These are phyloP conservation scores for Biston stratarius DNA, from an alignment of 2,888 invertebrate genomes.

Conservation along the genomic window DNA sequence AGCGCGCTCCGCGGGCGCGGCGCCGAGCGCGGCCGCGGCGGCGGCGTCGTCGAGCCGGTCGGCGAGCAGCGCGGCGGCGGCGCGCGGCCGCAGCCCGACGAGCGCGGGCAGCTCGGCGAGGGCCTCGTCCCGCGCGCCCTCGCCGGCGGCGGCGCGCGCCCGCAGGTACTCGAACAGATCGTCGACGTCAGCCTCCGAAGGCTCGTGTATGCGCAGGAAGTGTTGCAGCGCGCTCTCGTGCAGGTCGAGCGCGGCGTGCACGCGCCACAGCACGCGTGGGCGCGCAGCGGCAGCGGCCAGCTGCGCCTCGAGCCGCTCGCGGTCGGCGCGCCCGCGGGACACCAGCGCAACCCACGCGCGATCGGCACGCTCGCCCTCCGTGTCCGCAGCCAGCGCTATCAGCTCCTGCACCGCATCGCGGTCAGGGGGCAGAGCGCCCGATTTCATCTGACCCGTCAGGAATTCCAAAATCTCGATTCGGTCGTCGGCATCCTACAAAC, in stretches of 20 bases:
- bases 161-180: constrained; percentile 74
- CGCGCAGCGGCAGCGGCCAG: constrained; percentile 48
- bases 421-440: constrained; percentile 72
- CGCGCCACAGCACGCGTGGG: constrained; percentile 69
- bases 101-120: constrained; percentile 58
- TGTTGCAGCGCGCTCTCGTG: constrained; percentile 58
- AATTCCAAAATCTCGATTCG: constrained; percentile 75
- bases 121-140: constrained; percentile 44
- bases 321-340: constrained; percentile 54
- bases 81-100: constrained; percentile 64
- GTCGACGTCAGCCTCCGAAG: constrained; percentile 66
- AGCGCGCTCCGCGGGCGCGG: constrained; percentile 56
- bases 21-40: constrained; percentile 58
- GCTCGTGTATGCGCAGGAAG: constrained; percentile 67
- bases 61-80: constrained; percentile 66
- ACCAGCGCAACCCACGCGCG: constrained; percentile 69
- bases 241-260: constrained; percentile 58
- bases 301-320: constrained; percentile 51
- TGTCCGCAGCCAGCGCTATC: constrained; percentile 57
- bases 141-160: constrained; percentile 52
- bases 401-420: constrained; percentile 63
- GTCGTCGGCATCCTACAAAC: constrained; percentile 63
- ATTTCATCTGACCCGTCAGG: constrained; percentile 69
- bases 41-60: constrained; percentile 57
- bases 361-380: constrained; percentile 69